Conservation (phyloP, 2,797 vertebrate genomes). For the Molossus molossus region DNA sequence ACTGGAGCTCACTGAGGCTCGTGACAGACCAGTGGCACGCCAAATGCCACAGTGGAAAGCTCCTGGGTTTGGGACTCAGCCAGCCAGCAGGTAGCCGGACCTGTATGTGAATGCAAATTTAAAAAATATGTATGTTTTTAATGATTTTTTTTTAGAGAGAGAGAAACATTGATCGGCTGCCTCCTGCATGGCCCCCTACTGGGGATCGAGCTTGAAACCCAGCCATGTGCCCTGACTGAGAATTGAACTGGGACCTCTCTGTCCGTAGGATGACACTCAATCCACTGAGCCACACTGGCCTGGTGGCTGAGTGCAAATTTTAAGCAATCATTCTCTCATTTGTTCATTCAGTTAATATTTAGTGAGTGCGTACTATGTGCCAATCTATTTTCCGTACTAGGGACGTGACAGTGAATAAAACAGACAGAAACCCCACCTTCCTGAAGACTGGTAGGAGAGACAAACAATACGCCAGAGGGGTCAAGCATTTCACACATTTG, state of each 20-base stretch:
- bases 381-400: not conserved
- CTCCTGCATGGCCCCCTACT: too few relatives aligned
- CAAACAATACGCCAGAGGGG: not conserved
- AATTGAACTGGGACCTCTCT: too few relatives aligned
- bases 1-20: fast-evolving
- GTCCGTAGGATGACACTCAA: too few relatives aligned
- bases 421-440: not conserved
- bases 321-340: not conserved
- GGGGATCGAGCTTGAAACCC: too few relatives aligned
- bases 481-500: not conserved
- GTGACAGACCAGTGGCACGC: not conserved
- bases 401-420: not conserved
- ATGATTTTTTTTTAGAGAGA: too few relatives aligned
- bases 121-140: too few relatives aligned
- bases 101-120: not conserved
- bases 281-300: too few relatives aligned
- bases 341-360: not conserved
- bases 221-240: too few relatives aligned
- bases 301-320: not conserved
- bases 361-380: not conserved
- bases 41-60: not conserved
- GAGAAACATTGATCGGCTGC: too few relatives aligned
- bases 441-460: not conserved
- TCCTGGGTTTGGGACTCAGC: not conserved
- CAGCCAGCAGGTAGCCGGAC: not conserved